A percentile compares a stretch with the other conserved stretches of the same genome.
Evolutionary conservation across 2,113 vertebrate genomes (phyloP).

Genomic region (Onychostruthus taczanowskii): DNA sequence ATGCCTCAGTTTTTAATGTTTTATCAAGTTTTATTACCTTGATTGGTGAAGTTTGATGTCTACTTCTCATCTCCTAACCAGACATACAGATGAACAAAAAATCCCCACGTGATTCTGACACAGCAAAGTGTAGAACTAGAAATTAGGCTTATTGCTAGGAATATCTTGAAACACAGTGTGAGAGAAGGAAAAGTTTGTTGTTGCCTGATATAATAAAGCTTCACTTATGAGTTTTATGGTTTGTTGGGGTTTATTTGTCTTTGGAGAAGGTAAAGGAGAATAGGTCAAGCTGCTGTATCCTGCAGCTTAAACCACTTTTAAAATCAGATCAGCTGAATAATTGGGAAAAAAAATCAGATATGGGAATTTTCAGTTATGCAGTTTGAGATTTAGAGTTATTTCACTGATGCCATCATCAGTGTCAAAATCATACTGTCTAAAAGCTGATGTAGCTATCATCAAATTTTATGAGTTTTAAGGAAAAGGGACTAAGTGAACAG

Average conservation of each 20-base stretch:
- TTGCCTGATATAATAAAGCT: neutral
- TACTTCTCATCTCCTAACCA: neutral
- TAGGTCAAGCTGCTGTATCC: neutral
- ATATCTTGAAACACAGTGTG: neutral
- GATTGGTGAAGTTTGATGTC: neutral
- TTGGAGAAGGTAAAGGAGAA: neutral
- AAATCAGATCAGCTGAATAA: neutral
- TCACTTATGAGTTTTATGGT: neutral
- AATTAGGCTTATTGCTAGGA: neutral
- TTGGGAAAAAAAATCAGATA: neutral
- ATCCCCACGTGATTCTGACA: rapidly evolving
- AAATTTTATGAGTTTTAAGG: neutral
- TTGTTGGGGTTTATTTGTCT: neutral
- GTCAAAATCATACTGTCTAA: neutral
- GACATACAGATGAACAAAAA: neutral
- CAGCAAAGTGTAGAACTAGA: neutral
- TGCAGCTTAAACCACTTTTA: neutral
- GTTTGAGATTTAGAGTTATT: neutral
- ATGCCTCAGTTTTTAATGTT: neutral
- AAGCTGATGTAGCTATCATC: neutral
- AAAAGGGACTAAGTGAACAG: neutral
- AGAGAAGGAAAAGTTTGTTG: neutral
- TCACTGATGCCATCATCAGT: neutral
- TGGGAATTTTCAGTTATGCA: neutral
- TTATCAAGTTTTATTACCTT: neutral